Evolutionary conservation across 1,140 invertebrate genomes (phyloP).

Genomic region (Aricia agestis): DNA sequence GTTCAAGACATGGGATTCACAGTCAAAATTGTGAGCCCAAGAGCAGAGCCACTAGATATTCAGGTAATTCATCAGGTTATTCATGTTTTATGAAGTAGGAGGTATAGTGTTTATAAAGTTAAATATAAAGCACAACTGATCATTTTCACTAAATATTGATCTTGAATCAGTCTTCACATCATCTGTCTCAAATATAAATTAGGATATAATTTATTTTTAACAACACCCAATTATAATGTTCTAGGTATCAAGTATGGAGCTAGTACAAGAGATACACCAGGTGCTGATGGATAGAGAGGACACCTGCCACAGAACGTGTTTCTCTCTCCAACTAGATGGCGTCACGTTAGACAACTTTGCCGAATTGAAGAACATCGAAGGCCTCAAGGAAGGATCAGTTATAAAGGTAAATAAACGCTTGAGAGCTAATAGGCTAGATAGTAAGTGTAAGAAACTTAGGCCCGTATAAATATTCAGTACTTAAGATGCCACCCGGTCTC

Average conservation of each 20-base stretch:
- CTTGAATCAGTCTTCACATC: too few relatives aligned
- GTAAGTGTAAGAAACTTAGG: too few relatives aligned
- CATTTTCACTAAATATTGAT: too few relatives aligned
- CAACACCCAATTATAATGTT: background rate
- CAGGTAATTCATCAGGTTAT: conserved; percentile 77
- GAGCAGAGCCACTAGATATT: conserved; percentile 93
- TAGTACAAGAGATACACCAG: conserved; percentile 99
- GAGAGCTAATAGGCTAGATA: background rate
- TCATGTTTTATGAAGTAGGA: too few relatives aligned
- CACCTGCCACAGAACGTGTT: conserved; percentile 98
- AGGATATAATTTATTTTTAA: too few relatives aligned
- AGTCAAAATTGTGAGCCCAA: conserved; percentile 93
- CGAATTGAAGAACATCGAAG: conserved; percentile 97
- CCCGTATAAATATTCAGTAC: too few relatives aligned
- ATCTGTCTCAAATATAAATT: too few relatives aligned
- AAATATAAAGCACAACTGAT: too few relatives aligned
- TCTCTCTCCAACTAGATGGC: conserved; percentile 96
- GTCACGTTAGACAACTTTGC: conserved; percentile 97
- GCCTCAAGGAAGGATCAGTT: conserved; percentile 94
- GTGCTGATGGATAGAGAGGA: conserved; percentile 98
- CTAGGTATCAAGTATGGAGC: conserved; percentile 96
- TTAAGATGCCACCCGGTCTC: too few relatives aligned
- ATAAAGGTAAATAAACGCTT: conserved; percentile 83
- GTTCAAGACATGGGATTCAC: conserved; percentile 96
- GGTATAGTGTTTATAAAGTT: too few relatives aligned